Base-by-base conservation (phyloP, 2,113 vertebrate genomes). In the Lagopus muta region DNA sequence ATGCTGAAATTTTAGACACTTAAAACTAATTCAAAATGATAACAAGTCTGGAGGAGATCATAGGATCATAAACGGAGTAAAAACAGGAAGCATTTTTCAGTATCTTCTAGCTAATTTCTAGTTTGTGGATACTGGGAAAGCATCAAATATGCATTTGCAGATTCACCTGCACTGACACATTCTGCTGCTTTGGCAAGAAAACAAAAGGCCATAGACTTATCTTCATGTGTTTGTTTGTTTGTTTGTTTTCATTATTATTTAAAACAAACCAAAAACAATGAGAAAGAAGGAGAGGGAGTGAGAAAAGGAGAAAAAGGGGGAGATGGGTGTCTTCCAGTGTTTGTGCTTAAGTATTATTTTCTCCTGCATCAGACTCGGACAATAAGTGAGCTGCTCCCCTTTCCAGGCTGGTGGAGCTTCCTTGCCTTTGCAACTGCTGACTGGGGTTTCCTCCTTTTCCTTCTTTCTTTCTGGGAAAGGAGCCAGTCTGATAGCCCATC, bases 1-100 rank as follows among this genome's bases (percentile, higher is more conserved):
- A 77, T 78, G 12, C 47, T 78, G 47, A 60, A 45, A 86, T 90
- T 73, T 91, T 20, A 89, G 92, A 90, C 16, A 25, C 14, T 72
- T 25, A 7, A 60, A 74, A 58, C 45, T 62, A 62, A 54, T n/a
- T 30, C 54, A 72, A 91, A 74, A 32, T 6, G 0, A 4, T 84
- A 70, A 47, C 36, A 69, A 66, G 73, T 65, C 10, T 76, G n/a
- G 13, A 54, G 40, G 58, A 77, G 6, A 30, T 74, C 1, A 24
- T 66, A 60, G 16, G 14, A 74, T 21, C 8, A 15, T 62, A 73
- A 58, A 4, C 66, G 38, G 14, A 47, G 10, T 75, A n/a, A 87
- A 52, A 89, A 10, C 4, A 66, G 54, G n/a, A 91, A 91, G n/a
- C 5, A 8, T 54, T 94, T 80, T 79, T 80, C 32, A 11, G 18